Evolutionary conservation across 2,797 vertebrate genomes (phyloP).

Genomic region (Ctenopoma kingsleyae): DNA sequence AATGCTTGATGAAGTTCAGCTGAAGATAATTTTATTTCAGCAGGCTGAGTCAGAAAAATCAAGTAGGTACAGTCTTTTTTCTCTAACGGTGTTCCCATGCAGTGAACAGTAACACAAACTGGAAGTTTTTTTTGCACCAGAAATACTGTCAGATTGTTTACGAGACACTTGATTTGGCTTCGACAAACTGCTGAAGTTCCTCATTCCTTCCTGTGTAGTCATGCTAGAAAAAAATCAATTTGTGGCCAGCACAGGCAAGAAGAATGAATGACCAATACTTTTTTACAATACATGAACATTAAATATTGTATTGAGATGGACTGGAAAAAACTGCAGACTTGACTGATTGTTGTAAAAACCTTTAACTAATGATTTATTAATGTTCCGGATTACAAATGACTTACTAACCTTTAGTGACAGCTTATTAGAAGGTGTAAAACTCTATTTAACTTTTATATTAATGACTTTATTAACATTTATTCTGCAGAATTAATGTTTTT

Average conservation of each 20-base stretch:
- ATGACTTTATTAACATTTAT: slow-evolving; percentile 44
- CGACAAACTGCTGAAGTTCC: background rate
- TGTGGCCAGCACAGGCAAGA: background rate
- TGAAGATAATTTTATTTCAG: background rate
- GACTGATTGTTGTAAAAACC: slow-evolving; percentile 17
- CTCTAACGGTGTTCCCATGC: background rate
- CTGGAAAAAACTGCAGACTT: slow-evolving; percentile 5
- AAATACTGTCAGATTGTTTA: background rate
- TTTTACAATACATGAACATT: background rate
- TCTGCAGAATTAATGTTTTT: slow-evolving; percentile 6
- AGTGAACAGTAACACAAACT: background rate
- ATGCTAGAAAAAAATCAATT: background rate
- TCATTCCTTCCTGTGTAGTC: background rate
- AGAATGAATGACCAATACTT: background rate
- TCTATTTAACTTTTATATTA: slow-evolving; percentile 28
- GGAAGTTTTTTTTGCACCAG: background rate
- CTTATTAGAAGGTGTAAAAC: slow-evolving; percentile 26
- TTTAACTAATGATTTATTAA: slow-evolving; percentile 30
- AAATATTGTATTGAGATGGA: background rate
- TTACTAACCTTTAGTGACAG: slow-evolving; percentile 30
- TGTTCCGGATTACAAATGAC: slow-evolving; percentile 23
- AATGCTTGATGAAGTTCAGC: slow-evolving; percentile 6
- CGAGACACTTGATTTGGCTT: slow-evolving; percentile 6
- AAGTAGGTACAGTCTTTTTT: background rate
- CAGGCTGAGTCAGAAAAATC: background rate